Base-by-base conservation (phyloP, 2,797 vertebrate species). In the Peromyscus aztecus region DNA sequence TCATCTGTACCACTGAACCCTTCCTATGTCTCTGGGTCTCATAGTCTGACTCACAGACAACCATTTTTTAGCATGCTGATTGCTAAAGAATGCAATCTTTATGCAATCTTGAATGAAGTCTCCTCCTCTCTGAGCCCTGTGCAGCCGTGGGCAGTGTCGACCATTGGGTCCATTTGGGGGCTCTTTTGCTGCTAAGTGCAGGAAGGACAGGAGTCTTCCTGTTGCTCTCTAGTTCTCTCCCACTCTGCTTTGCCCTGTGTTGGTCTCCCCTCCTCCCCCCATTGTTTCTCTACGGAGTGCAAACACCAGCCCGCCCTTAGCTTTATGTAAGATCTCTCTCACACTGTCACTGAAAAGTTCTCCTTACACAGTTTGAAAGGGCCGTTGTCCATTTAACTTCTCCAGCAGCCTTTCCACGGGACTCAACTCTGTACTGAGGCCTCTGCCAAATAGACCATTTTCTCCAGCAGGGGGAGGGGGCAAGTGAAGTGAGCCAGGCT, bases 11-110 rank as follows among this genome's bases (percentile, higher is more conserved):
- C 65, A 77, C 6, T 37, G 77, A 80, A 46, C 24, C 59, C 63
- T 49, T 85, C 63, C 63, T 69, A 6, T 40, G 31, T 89, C 59
- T 19, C 73, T 75, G 46, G 65, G 93, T 75, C 95, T 84, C 77
- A 92, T 6, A 23, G 61, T 1, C 78, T 31, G 73, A 80, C 27
- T 65, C 40, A 46, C 3, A 76, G 27, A 29, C 65, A n/a, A 73
- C 2, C 21, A 61, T 16, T 75, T 75, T 92, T 71, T 29, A 37
- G 40, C 23, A 85, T 16, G 49, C 52, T 52, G 52, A 52, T 52
- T 52, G 52, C 52, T 52, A 46, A 46, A 46, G 46, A 46, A 46
- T 46, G 46, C 46, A 46, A 46, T 46, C 46, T 46, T 46, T 8
- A 46, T 46, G 46, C 46, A 46, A 8, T 46, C 46, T 46, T 46